These are phyloP conservation scores for Balearica regulorum DNA, from an alignment of 2,797 vertebrate species.

Conservation along the genomic window DNA sequence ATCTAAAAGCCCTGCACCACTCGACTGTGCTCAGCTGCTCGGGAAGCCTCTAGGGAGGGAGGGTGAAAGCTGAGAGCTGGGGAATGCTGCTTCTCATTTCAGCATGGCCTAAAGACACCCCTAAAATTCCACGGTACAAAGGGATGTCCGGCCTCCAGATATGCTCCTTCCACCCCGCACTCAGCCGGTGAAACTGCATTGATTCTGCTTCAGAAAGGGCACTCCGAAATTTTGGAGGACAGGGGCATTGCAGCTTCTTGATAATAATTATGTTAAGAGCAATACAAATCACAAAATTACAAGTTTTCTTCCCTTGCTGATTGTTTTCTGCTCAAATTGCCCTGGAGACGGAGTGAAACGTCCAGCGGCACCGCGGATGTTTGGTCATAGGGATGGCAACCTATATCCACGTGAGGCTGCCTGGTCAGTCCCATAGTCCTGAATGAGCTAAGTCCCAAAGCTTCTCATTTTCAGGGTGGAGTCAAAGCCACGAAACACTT, in stretches of 20 bases:
- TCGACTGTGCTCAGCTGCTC: not conserved
- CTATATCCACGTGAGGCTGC: not conserved
- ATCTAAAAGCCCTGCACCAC: not conserved
- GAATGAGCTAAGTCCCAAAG: not conserved
- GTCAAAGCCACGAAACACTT: not conserved
- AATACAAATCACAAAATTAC: not conserved
- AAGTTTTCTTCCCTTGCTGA: not conserved
- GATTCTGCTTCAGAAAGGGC: not conserved
- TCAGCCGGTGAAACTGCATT: not conserved
- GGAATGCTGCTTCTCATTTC: constrained; percentile 15
- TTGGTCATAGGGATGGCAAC: not conserved
- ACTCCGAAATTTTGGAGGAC: not conserved
- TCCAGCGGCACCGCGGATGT: not conserved
- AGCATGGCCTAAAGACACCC: constrained; percentile 2
- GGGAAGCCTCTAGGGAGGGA: not conserved
- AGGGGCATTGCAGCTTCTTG: not conserved
- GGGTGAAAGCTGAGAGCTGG: constrained; percentile 46
- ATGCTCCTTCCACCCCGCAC: not conserved
- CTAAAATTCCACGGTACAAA: not conserved
- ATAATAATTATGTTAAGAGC: not conserved
- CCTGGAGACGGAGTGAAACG: not conserved
- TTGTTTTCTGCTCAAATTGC: not conserved
- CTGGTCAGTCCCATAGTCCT: not conserved
- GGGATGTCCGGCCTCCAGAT: not conserved
- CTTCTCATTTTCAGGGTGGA: not conserved